Conservation (phyloP, 2,113 vertebrate species). For the Phylloscopus whistleri region DNA sequence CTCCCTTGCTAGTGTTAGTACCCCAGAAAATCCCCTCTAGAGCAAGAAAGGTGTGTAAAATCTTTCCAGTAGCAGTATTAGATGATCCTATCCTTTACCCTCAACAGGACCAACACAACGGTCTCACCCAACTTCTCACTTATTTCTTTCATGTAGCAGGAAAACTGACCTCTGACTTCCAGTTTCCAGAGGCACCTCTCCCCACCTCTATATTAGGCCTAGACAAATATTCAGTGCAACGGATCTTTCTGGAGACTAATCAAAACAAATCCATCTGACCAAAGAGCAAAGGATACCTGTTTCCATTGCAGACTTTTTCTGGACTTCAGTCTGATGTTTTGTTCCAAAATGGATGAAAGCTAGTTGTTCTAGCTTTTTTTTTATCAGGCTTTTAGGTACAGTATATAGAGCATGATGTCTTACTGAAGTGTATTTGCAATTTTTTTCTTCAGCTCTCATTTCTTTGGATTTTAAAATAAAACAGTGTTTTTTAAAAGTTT, state of each 20-base stretch:
- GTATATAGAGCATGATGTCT: background rate
- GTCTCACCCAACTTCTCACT: rapidly evolving
- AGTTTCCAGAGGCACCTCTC: background rate
- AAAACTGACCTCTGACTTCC: background rate
- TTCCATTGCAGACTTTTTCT: background rate
- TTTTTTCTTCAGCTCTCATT: background rate
- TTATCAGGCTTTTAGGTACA: background rate
- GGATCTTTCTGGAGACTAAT: background rate
- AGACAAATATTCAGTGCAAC: background rate
- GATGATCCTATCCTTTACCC: background rate
- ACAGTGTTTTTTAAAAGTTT: background rate
- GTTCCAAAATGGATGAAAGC: background rate
- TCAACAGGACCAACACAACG: background rate
- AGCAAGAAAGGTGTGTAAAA: background rate
- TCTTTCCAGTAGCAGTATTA: background rate
- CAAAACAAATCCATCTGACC: background rate
- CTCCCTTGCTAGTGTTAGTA: background rate
- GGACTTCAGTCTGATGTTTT: background rate
- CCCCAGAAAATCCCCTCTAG: background rate
- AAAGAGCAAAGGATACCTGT: background rate
- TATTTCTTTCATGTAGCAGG: background rate
- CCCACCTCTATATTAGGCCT: rapidly evolving
- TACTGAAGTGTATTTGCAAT: background rate
- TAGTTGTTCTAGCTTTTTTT: background rate
- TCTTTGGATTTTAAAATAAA: background rate